phyloP scores from a whole-genome alignment of 2,797 vertebrate species.

The Circus cinereus region DNA sequence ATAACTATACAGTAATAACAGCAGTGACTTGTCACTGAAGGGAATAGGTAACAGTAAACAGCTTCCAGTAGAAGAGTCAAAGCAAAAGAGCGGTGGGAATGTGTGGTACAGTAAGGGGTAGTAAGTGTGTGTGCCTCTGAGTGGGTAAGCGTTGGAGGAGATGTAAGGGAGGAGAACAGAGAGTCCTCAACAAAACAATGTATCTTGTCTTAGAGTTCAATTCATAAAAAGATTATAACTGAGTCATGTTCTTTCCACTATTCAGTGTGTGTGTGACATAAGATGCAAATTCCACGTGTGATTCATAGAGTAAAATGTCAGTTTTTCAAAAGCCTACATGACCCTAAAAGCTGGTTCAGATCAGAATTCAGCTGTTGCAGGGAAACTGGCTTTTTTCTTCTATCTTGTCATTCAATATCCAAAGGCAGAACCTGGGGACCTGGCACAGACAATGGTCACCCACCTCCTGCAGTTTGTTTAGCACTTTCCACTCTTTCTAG shows the following conservation, averaged over 20 bases:
- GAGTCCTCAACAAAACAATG: background rate
- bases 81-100: background rate
- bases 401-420: background rate
- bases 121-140: background rate
- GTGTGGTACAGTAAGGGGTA: background rate
- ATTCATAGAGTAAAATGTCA: constrained; percentile 43
- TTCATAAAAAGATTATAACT: constrained; percentile 58
- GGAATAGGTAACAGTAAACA: constrained; percentile 48
- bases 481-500: background rate
- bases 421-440: background rate
- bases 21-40: constrained; percentile 40
- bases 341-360: background rate
- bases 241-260: constrained; percentile 54
- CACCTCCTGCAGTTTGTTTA: background rate
- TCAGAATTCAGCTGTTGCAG: background rate
- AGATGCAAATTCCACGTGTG: constrained; percentile 15
- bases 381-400: background rate
- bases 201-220: background rate
- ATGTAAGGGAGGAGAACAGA: background rate
- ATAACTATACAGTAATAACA: constrained; percentile 59
- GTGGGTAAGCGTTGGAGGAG: background rate
- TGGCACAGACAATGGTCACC: background rate
- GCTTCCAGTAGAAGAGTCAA: background rate
- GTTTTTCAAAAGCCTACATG: background rate
- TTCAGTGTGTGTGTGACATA: background rate